Conservation (phyloP, 2,888 invertebrate genomes). For the Lasioglossum villosulum region DNA sequence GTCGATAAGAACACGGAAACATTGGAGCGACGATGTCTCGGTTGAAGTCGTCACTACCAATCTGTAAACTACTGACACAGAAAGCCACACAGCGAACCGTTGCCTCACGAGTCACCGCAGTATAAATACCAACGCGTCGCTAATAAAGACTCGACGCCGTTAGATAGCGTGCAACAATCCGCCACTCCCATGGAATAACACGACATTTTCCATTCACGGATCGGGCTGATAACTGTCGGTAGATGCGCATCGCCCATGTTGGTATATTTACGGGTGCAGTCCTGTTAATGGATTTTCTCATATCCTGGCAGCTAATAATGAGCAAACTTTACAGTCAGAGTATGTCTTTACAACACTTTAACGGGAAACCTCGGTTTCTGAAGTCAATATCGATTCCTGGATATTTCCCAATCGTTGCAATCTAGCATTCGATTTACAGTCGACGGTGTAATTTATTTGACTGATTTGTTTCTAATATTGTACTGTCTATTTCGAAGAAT, state of each 20-base stretch:
- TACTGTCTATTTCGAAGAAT: not conserved
- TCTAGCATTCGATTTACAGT: not conserved
- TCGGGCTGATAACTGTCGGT: not conserved
- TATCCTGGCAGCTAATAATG: not conserved
- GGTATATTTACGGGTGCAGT: not conserved
- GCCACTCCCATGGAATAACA: constrained; percentile 3
- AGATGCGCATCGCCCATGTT: not conserved
- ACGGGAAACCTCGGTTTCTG: not conserved
- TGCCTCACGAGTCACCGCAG: not conserved
- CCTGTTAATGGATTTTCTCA: not conserved
- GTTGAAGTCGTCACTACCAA: not conserved
- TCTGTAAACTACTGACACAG: not conserved
- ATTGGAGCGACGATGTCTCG: no score
- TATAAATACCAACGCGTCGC: constrained; percentile 32
- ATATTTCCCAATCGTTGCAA: not conserved
- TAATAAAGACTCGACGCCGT: constrained; percentile 17
- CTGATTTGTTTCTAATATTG: not conserved
- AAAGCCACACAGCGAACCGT: not conserved
- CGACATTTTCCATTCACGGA: constrained; percentile 10
- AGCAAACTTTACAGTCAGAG: not conserved
- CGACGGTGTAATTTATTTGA: not conserved
- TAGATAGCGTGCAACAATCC: constrained; percentile 5
- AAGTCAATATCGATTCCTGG: not conserved
- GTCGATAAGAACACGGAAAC: no score
- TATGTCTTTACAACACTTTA: not conserved